Percentiles rank a stretch among this genome's conserved stretches.
Conservation (phyloP, 2,797 vertebrate species). For the Oreochromis grahami region DNA sequence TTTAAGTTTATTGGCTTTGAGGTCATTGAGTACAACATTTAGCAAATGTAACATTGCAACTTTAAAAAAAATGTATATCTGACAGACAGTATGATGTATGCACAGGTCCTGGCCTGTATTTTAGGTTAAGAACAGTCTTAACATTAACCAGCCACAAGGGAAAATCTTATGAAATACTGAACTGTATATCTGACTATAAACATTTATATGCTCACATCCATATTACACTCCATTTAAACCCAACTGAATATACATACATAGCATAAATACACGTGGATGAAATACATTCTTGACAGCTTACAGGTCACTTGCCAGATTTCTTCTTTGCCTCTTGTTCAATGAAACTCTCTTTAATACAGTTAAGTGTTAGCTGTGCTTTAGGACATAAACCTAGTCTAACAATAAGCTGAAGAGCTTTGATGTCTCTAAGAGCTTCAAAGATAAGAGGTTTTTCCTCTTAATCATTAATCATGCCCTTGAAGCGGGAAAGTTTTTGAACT, state of each 20-base stretch:
- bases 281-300: slow-evolving; percentile 12
- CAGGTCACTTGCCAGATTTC: slow-evolving; percentile 1
- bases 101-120: not conserved
- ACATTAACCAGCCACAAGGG: not conserved
- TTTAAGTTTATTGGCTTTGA: not conserved
- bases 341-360: not conserved
- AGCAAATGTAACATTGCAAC: not conserved
- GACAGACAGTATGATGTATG: not conserved
- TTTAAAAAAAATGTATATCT: not conserved
- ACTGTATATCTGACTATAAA: slow-evolving; percentile 22
- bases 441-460: slow-evolving; percentile 55
- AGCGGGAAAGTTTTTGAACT: slow-evolving; percentile 46
- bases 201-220: slow-evolving; percentile 9
- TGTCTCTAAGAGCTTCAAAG: slow-evolving; percentile 53
- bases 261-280: slow-evolving; percentile 17
- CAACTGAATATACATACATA: slow-evolving; percentile 5
- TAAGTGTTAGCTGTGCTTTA: slow-evolving; percentile 12
- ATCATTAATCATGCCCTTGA: slow-evolving; percentile 70
- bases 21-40: not conserved
- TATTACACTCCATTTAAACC: slow-evolving; percentile 19
- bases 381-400: slow-evolving; percentile 36
- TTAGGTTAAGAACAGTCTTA: not conserved
- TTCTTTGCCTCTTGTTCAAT: not conserved
- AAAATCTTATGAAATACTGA: not conserved
- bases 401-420: slow-evolving; percentile 60